Evolutionary conservation across 2,113 vertebrate species (phyloP).

Genomic region (Scalopus aquaticus): DNA sequence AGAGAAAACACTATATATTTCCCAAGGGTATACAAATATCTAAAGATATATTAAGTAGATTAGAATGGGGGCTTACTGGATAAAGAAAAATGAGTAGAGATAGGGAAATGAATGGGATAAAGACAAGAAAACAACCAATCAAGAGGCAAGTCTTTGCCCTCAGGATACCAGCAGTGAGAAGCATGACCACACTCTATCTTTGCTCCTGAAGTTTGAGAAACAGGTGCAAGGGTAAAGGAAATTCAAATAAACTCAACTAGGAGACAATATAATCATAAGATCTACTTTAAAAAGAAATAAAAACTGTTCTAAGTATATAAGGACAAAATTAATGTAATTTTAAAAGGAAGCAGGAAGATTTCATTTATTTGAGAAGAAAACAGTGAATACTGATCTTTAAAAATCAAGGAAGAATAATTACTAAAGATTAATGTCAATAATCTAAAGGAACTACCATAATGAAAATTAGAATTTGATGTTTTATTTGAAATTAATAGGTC

Average conservation of each 20-base stretch:
- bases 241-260: not conserved
- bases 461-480: constrained; percentile 18
- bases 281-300: not conserved
- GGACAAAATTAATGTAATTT: constrained; percentile 13
- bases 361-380: constrained; percentile 29
- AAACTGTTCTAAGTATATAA: not conserved
- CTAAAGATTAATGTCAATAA: constrained; percentile 31
- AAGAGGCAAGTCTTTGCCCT: not conserved
- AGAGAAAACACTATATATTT: not conserved
- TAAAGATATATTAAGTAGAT: constrained; percentile 26
- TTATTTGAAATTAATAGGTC: not conserved
- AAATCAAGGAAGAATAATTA: constrained; percentile 4
- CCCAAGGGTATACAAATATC: not conserved
- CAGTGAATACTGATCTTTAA: not conserved
- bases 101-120: not conserved
- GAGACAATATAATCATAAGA: not conserved
- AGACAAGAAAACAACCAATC: not conserved
- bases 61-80: constrained; percentile 2
- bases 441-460: not conserved
- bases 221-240: not conserved
- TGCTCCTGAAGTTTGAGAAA: not conserved
- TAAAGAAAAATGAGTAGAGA: not conserved
- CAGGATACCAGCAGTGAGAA: not conserved
- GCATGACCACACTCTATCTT: not conserved
- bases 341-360: not conserved